Evolutionary conservation across 2,888 invertebrate genomes (phyloP), one percentile per base, ranked within the genome.

Genomic region (Mayetiola destructor): DNA sequence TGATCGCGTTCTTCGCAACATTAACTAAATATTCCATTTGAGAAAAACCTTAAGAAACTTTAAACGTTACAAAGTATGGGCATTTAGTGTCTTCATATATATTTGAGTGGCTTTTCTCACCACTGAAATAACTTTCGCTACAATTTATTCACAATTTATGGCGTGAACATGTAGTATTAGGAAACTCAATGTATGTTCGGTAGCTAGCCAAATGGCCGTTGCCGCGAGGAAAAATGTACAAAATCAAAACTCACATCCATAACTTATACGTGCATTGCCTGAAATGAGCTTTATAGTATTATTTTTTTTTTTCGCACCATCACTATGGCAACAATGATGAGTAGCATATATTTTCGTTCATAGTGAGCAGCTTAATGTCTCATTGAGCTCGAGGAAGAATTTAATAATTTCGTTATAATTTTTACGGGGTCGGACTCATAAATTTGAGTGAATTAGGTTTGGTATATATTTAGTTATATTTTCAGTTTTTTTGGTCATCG

Each of bases 381-480:
- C 18, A 29, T 30, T 30, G 53, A 53, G 53, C 29, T 20, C 29
- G 53, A 53, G 53, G 53, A 53, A 53, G 39, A 55, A 55, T 55
- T 55, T 55, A 55, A 55, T 55, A 55, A 55, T 55, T 55, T 55
- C 39, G 55, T 55, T 39, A 27, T 55, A 48, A 12, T 55, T 55
- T 39, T 55, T n/a, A n/a, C n/a, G 39, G 16, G 55, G 55, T 55
- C 36, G 18, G 39, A 48, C 48, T 29, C 27, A 55, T 55, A 55
- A 55, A 29, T 55, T 55, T n/a, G 16, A 55, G 36, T 55, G 55
- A 55, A 55, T 55, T 55, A 55, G 39, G 16, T 36, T 55, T 14
- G 36, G n/a, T 18, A 35, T 52, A 9, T 8, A 14, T 29, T 20
- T 53, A 29, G 18, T 53, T 18, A 9, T 30, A 2, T n/a, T 5